Percentiles rank a stretch among this genome's conserved stretches.
Evolutionary conservation across 2,113 vertebrate species (phyloP).

Genomic region (Pterocles gutturalis): DNA sequence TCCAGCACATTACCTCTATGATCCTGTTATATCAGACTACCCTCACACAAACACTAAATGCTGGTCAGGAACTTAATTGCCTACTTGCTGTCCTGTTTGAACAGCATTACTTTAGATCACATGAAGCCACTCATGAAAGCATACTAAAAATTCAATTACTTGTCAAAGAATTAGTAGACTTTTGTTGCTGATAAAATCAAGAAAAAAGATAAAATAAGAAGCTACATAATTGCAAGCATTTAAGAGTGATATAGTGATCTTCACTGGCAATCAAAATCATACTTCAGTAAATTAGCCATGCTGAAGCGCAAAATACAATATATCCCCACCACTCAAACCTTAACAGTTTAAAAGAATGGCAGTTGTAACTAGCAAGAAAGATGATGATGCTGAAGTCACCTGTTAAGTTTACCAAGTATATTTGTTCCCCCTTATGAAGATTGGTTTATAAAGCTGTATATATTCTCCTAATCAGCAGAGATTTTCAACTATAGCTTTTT

Average conservation of each 20-base stretch:
- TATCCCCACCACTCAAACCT: accelerated
- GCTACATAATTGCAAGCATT: not conserved
- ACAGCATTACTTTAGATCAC: not conserved
- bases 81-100: not conserved
- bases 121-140: not conserved
- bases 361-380: not conserved
- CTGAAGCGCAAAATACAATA: not conserved
- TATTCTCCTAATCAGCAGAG: not conserved
- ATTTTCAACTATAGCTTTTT: not conserved
- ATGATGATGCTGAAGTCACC: not conserved
- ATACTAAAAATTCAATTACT: not conserved
- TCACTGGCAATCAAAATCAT: not conserved
- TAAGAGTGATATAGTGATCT: not conserved
- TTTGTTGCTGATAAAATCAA: not conserved
- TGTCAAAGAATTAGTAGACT: not conserved
- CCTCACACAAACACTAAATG: not conserved
- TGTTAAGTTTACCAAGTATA: not conserved
- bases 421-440: not conserved
- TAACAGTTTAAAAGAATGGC: not conserved
- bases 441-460: not conserved
- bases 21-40: not conserved
- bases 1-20: not conserved
- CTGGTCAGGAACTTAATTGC: not conserved
- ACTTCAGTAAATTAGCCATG: not conserved
- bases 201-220: not conserved